Conservation (phyloP, 1,140 invertebrate species). For the Caenorhabditis briggsae region DNA sequence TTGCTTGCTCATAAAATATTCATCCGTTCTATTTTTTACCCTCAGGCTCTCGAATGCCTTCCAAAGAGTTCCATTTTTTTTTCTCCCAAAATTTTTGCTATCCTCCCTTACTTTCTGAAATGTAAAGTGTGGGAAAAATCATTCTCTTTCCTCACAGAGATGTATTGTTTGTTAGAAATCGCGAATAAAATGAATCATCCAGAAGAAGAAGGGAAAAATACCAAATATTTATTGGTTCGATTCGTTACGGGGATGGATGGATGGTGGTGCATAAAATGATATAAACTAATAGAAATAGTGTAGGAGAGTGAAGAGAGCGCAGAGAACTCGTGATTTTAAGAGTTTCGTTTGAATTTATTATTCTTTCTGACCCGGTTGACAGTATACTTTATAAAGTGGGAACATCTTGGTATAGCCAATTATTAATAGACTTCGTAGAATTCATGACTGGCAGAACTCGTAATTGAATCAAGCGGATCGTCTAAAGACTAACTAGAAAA, state of each 20-base stretch:
- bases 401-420: not conserved
- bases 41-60: not conserved
- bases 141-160: not conserved
- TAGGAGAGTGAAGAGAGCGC: not conserved
- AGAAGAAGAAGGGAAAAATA: not conserved
- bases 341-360: not conserved
- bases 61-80: not conserved
- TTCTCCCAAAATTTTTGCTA: not conserved
- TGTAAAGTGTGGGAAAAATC: constrained; percentile 35
- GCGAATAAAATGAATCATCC: constrained; percentile 47
- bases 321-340: constrained; percentile 33
- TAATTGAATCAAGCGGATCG: not conserved
- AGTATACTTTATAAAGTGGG: too few species aligned
- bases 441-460: not conserved
- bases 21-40: not conserved
- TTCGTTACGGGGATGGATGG: not conserved
- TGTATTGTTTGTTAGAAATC: constrained; percentile 49
- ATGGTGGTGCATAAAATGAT: constrained; percentile 37
- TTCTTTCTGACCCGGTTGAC: not conserved
- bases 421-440: not conserved
- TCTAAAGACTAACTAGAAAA: too few species aligned
- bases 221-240: constrained; percentile 54
- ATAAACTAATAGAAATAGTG: constrained; percentile 45
- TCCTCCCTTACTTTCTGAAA: not conserved
- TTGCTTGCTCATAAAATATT: not conserved